A percentile compares a stretch with the other conserved stretches of the same genome.
These are phyloP conservation scores for Semotilus atromaculatus DNA, from an alignment of 2,797 vertebrate species.

Conservation along the genomic window DNA sequence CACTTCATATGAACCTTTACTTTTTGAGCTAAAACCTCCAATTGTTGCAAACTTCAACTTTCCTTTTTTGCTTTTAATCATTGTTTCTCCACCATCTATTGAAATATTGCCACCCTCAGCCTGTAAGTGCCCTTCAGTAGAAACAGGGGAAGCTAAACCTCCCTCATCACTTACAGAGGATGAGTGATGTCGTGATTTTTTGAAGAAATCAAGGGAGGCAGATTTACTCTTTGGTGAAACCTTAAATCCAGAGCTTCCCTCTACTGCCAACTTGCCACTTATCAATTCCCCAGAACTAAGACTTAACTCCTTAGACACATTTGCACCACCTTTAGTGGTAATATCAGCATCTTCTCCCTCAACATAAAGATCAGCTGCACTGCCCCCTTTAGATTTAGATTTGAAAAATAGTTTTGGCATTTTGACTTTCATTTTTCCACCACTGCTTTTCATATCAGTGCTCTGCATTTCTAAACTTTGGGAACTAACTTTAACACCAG, in stretches of 20 bases:
- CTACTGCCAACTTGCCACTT: conserved; percentile 67
- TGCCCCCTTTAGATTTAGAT: conserved; percentile 84
- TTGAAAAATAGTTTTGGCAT: conserved; percentile 92
- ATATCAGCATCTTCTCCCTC: conserved; percentile 73
- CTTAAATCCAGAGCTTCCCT: conserved; percentile 70
- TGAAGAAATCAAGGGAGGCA: conserved; percentile 87
- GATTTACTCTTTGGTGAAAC: conserved; percentile 83
- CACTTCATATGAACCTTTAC: conserved; percentile 94
- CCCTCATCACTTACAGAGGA: conserved; percentile 88
- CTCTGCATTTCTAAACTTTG: conserved; percentile 76
- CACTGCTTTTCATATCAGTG: conserved; percentile 77
- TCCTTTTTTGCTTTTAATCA: conserved; percentile 83
- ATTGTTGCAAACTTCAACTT: conserved; percentile 95
- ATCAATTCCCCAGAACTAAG: conserved; percentile 77
- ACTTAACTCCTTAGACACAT: conserved; percentile 79
- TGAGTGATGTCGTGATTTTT: conserved; percentile 84
- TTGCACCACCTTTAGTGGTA: conserved; percentile 76
- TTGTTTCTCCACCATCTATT: conserved; percentile 76
- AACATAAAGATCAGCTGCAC: conserved; percentile 70
- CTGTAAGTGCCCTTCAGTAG: conserved; percentile 79
- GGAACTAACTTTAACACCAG: conserved; percentile 63
- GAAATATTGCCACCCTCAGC: conserved; percentile 78
- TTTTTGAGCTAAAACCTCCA: conserved; percentile 91
- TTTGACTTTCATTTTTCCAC: conserved; percentile 86
- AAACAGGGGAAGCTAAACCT: conserved; percentile 75